phyloP scores from a whole-genome alignment of 1,140 invertebrate genomes.

The Lasioglossum baleicum region DNA sequence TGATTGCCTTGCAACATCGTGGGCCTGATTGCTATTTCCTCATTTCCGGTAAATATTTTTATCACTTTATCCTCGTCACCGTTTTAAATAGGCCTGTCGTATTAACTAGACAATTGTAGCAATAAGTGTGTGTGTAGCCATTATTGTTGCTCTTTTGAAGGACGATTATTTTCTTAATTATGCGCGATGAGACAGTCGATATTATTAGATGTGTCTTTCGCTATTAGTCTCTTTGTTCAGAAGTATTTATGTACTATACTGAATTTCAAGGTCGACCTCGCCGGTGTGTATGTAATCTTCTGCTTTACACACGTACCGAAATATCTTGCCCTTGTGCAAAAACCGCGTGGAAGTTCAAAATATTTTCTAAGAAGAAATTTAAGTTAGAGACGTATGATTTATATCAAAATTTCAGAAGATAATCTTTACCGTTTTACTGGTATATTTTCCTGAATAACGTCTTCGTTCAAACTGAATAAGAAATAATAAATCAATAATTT shows the following conservation, averaged over 20 bases:
- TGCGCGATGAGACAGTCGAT: background rate
- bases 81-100: background rate
- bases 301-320: conserved; percentile 17
- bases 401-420: background rate
- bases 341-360: conserved; percentile 8
- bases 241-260: conserved; percentile 34
- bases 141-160: background rate
- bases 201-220: background rate
- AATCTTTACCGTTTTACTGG: background rate
- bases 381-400: background rate
- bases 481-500: background rate
- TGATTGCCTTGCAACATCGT: background rate
- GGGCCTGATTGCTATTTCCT: background rate
- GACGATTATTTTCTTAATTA: background rate
- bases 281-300: conserved; percentile 11
- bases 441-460: background rate
- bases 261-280: conserved; percentile 30
- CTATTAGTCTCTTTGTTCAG: conserved; percentile 18
- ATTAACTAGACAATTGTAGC: too few relatives aligned
- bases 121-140: too few relatives aligned
- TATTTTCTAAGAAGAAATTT: background rate
- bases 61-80: background rate
- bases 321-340: conserved; percentile 46
- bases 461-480: background rate
- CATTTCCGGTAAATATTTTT: conserved; percentile 1